Evolutionary conservation across 2,113 vertebrate genomes (phyloP), one percentile per base, ranked within the genome.

Genomic region (Bombycilla garrulus): DNA sequence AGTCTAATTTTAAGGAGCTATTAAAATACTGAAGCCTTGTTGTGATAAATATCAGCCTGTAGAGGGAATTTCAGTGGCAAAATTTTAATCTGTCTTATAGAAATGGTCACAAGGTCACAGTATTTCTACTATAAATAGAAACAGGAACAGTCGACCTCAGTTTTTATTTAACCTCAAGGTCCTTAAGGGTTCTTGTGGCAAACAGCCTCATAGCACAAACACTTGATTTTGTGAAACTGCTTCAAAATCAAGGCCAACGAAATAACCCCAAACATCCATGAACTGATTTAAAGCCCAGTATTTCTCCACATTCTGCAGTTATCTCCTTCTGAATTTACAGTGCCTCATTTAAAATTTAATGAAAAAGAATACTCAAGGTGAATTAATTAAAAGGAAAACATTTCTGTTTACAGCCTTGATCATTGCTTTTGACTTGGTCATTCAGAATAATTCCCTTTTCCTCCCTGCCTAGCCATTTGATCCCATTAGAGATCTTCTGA

Each of bases 151-250:
- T 60, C 69, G 65, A 72, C 65, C 65, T 91, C 73, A 57, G 13
- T 42, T 95, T 95, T 91, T 64, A 89, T 83, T 95, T 90, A 90
- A 94, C 74, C 56, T 92, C 50, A 72, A 87, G 70, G 84, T 94
- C 54, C 7, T 71, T 56, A 61, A 18, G 15, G 26, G 29, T 65
- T 92, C 40, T 61, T 88, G 53, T 42, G 61, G 25, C 77, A 76
- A 91, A 51, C 12, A 86, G 23, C 33, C 57, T 66, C n/a, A 80
- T 4, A 47, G 50, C 45, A 66, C 50, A 29, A 65, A 79, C 3
- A 13, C 31, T 50, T 61, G 48, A 50, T 69, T 93, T 88, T 79
- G 61, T 4, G 1, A 79, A 93, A 77, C 50, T 79, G 25, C 70
- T 81, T 93, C 86, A 76, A 93, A 91, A 71, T 61, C 44, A 79